phyloP scores from a whole-genome alignment of 2,113 vertebrate genomes.

The Oophaga pumilio region DNA sequence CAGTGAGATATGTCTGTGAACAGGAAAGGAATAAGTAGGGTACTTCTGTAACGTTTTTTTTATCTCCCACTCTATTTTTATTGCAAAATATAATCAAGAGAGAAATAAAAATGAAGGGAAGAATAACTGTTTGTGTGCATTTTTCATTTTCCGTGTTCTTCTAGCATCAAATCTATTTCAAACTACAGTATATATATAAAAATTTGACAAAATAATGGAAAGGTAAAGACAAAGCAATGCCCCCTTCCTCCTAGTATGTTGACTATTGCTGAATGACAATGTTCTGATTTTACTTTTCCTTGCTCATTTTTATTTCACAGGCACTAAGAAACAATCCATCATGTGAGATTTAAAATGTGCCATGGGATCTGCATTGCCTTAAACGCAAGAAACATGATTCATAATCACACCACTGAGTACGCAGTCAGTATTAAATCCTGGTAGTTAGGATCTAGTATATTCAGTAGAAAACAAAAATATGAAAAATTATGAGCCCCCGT shows the following conservation, averaged over 20 bases:
- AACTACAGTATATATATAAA: neutral
- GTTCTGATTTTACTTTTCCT: constrained; percentile 18
- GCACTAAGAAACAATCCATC: constrained; percentile 41
- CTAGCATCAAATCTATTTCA: neutral
- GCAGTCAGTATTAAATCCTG: neutral
- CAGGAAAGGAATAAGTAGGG: too few relatives aligned
- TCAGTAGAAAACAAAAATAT: neutral
- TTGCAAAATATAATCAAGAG: neutral
- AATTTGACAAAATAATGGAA: neutral
- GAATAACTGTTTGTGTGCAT: neutral
- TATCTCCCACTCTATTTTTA: too few relatives aligned
- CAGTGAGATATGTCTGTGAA: too few relatives aligned
- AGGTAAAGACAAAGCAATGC: neutral
- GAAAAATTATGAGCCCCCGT: neutral
- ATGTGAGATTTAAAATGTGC: constrained; percentile 42
- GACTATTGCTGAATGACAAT: neutral
- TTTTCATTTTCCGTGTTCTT: neutral
- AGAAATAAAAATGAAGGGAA: neutral
- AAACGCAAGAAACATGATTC: constrained; percentile 28
- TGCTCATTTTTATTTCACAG: constrained; percentile 42
- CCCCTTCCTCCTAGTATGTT: neutral
- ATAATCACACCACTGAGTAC: constrained; percentile 29
- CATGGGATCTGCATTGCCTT: constrained; percentile 30
- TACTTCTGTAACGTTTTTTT: too few relatives aligned
- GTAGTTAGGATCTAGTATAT: neutral